Conservation (phyloP, 2,113 vertebrate genomes). For the Ailuropoda melanoleuca region DNA sequence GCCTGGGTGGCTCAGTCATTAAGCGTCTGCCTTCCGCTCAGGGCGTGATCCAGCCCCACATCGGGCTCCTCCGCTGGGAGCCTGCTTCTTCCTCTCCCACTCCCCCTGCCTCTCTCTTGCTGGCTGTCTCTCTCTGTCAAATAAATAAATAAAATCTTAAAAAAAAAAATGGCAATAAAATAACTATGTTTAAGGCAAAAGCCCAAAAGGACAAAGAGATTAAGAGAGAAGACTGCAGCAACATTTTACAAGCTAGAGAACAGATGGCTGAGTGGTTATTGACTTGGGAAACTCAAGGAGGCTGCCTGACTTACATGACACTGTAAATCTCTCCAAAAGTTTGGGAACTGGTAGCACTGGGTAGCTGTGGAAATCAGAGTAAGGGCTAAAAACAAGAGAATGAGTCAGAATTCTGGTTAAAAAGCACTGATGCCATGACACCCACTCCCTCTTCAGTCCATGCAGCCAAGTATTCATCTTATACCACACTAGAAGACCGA, state of each 20-base stretch:
- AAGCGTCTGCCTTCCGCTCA: no score
- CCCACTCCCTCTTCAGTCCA: neutral
- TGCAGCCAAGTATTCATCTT: neutral
- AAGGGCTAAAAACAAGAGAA: neutral
- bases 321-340: neutral
- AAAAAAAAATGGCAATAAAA: neutral
- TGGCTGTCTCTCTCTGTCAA: no score
- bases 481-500: neutral
- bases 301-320: neutral
- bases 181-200: constrained; percentile 14
- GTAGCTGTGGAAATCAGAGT: neutral
- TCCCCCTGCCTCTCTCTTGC: no score
- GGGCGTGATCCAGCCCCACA: no score
- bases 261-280: neutral
- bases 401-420: neutral
- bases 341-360: neutral
- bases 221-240: neutral
- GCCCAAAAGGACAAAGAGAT: neutral
- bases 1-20: no score
- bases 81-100: no score
- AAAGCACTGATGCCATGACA: neutral
- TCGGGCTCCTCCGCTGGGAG: no score
- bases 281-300: neutral
- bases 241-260: neutral
- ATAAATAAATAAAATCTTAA: no score